Evolutionary conservation across 2,888 invertebrate species (phyloP).

Genomic region (Andricus quercusramuli): DNA sequence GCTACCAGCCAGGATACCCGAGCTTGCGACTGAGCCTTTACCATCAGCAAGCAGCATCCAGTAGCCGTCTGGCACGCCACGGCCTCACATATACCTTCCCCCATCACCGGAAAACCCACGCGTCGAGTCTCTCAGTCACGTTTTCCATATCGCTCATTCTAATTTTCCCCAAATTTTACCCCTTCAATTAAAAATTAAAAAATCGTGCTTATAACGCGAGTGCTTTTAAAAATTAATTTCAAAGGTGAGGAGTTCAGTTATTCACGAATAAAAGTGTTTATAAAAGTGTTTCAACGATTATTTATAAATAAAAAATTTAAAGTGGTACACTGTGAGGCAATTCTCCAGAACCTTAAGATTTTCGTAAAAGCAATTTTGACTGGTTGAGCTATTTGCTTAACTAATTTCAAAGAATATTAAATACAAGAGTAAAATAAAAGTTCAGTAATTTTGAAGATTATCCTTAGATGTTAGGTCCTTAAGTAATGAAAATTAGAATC

Average conservation of each 20-base stretch:
- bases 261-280: neutral
- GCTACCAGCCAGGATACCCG: constrained; percentile 12
- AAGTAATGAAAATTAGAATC: too few relatives aligned
- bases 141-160: neutral
- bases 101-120: neutral
- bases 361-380: too few relatives aligned
- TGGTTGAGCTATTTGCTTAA: too few relatives aligned
- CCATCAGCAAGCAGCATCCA: constrained; percentile 43
- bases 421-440: too few relatives aligned
- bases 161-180: neutral
- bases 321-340: neutral
- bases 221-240: neutral
- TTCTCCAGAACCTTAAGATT: too few relatives aligned
- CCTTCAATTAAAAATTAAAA: neutral
- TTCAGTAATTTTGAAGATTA: too few relatives aligned
- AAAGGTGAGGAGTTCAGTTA: neutral
- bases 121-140: constrained; percentile 15
- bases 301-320: neutral
- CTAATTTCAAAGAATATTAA: too few relatives aligned
- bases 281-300: neutral
- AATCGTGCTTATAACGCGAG: neutral
- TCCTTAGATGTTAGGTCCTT: too few relatives aligned
- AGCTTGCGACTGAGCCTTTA: constrained; percentile 40
- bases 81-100: constrained; percentile 14
- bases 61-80: constrained; percentile 44